phyloP scores from a whole-genome alignment of 30 jellyfish, hydroid and myxozoan genomes.

The Chironex yamaguchii region DNA sequence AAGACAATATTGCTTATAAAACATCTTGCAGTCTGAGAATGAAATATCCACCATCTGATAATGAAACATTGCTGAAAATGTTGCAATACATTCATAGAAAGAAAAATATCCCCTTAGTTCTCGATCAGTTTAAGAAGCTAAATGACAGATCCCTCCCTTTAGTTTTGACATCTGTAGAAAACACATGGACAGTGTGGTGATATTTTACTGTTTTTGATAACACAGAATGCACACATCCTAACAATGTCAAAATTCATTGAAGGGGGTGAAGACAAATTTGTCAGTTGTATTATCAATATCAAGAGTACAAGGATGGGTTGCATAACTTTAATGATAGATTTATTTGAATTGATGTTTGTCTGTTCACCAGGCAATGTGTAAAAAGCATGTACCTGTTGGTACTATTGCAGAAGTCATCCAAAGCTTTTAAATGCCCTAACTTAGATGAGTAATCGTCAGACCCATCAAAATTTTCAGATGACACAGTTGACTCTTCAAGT shows the following conservation, averaged over 20 bases:
- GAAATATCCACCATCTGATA: no score
- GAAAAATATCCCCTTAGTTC: no score
- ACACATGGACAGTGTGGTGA: background rate
- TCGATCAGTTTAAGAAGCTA: no score
- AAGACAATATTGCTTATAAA: background rate
- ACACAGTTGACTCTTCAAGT: background rate
- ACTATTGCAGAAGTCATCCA: background rate
- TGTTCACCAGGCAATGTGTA: background rate
- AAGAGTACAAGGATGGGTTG: conserved; percentile 1
- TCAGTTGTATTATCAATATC: background rate
- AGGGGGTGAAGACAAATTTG: background rate
- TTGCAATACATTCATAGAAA: background rate
- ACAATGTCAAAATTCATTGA: background rate
- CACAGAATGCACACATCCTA: background rate
- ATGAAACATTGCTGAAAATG: no score
- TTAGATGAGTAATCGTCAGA: no score
- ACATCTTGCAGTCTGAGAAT: background rate
- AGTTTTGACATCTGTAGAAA: background rate
- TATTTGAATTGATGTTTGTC: background rate
- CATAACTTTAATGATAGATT: conserved; percentile 11
- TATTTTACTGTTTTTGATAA: background rate
- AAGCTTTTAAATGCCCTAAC: background rate
- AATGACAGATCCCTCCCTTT: no score
- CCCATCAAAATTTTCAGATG: background rate
- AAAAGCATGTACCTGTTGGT: background rate